These are phyloP conservation scores for Drosophila mulleri DNA, from an alignment of 2,888 invertebrate genomes.

Conservation along the genomic window DNA sequence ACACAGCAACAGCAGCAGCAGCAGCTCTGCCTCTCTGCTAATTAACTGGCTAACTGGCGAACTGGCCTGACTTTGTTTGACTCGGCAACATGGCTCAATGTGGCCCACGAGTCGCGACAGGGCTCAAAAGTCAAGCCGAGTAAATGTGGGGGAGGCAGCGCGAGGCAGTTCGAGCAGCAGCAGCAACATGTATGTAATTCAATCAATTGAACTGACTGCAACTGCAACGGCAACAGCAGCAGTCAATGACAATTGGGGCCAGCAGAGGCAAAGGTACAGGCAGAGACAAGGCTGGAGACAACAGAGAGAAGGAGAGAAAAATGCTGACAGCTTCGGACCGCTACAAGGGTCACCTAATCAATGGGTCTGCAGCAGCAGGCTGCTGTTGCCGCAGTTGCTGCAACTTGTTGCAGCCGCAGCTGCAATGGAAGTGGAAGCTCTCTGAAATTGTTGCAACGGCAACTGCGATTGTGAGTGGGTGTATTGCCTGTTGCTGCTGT, in stretches of 20 bases:
- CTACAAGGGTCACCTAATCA: slow-evolving; percentile 79
- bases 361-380: slow-evolving; percentile 52
- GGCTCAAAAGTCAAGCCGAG: slow-evolving; percentile 60
- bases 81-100: slow-evolving; percentile 60
- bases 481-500: slow-evolving; percentile 35
- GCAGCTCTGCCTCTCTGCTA: slow-evolving; percentile 50
- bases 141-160: slow-evolving; percentile 61
- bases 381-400: slow-evolving; percentile 50
- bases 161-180: slow-evolving; percentile 22
- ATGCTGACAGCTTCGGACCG: slow-evolving; percentile 62
- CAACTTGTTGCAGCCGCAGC: slow-evolving; percentile 58
- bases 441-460: slow-evolving; percentile 65
- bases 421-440: slow-evolving; percentile 62
- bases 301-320: slow-evolving; percentile 33
- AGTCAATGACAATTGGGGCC: slow-evolving; percentile 71
- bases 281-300: slow-evolving; percentile 28
- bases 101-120: slow-evolving; percentile 48
- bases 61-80: slow-evolving; percentile 60
- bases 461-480: slow-evolving; percentile 52
- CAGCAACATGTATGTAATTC: slow-evolving; percentile 74
- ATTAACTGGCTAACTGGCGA: slow-evolving; percentile 72
- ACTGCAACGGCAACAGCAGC: slow-evolving; percentile 37
- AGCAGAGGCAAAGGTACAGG: slow-evolving; percentile 34
- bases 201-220: slow-evolving; percentile 67
- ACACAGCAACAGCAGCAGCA: slow-evolving; percentile 28